Evolutionary conservation across 2,797 vertebrate species (phyloP), one percentile per base, ranked within the genome.

Genomic region (Crocidura indochinensis): DNA sequence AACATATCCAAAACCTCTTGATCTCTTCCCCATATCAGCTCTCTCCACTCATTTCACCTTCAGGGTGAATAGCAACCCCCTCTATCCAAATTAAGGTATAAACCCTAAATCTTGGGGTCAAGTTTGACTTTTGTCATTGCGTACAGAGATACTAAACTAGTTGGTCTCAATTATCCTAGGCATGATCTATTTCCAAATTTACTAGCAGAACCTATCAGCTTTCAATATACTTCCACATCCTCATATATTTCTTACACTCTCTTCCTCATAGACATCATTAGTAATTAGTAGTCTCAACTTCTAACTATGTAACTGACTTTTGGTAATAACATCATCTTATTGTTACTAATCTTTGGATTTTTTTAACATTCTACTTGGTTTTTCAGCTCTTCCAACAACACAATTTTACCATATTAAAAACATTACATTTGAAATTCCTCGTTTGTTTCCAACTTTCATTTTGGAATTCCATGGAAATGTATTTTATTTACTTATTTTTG

Each of bases 391-490:
- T 69, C 27, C 24, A 67, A 29, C 51, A 88, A 10, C 8, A 12
- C n/a, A 26, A 68, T 75, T 71, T 81, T n/a, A 26, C 38, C 46
- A 29, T 8, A 26, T 84, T 74, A 74, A 71, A 84, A 17, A 75
- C 10, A 15, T 62, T 31, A 1, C 60, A 47, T 75, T 84, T 46
- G 29, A 79, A 68, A 94, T 64, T 27, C 64, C 72, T 26, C n/a
- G 26, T 10, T 47, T 19, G 2, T 75, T 92, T n/a, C 10, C 27
- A 65, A 26, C 7, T 65, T 11, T 65, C 8, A 64, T 65, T 10
- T 68, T 64, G 27, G 6, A 51, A 78, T 84, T 88, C 26, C 84
- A 82, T 53, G 56, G 64, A 92, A 84, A 88, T 20, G 10, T 78
- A 11, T 65, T 92, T 49, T 81, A 49, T 49, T 74, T 72, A 84